Conservation (phyloP, 2,797 vertebrate species). For the Meda fulgida region DNA sequence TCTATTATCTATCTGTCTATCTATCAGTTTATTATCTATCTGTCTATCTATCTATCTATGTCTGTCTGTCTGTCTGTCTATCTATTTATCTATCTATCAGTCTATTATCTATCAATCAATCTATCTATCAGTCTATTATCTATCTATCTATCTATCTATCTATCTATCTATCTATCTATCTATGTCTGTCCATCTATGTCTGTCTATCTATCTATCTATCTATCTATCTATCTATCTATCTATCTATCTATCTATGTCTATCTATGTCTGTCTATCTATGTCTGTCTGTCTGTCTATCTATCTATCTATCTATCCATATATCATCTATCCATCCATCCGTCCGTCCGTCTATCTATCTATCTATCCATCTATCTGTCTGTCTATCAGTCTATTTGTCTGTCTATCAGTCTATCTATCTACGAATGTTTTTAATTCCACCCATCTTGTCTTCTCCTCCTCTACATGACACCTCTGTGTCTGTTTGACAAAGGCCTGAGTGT, state of each 20-base stretch:
- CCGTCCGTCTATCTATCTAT: fast-evolving
- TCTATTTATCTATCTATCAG: fast-evolving
- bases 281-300: fast-evolving
- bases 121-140: too few relatives aligned
- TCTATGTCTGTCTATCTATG: too few relatives aligned
- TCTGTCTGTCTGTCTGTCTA: fast-evolving
- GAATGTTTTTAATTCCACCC: neutral
- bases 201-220: fast-evolving
- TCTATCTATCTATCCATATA: neutral
- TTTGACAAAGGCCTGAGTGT: slow-evolving; percentile 43
- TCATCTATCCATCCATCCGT: neutral
- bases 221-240: too few relatives aligned
- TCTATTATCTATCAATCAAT: too few relatives aligned
- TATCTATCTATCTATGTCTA: fast-evolving
- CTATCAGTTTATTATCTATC: fast-evolving
- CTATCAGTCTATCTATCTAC: neutral
- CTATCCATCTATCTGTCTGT: fast-evolving
- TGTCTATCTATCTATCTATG: fast-evolving
- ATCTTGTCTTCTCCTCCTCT: slow-evolving; percentile 37
- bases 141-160: fast-evolving
- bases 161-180: fast-evolving
- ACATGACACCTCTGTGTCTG: neutral
- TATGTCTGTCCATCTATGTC: too few relatives aligned
- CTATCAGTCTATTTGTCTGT: fast-evolving
- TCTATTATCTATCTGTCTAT: too few relatives aligned